Conservation (phyloP, 2,888 invertebrate species). For the Epirrhoe alternata region DNA sequence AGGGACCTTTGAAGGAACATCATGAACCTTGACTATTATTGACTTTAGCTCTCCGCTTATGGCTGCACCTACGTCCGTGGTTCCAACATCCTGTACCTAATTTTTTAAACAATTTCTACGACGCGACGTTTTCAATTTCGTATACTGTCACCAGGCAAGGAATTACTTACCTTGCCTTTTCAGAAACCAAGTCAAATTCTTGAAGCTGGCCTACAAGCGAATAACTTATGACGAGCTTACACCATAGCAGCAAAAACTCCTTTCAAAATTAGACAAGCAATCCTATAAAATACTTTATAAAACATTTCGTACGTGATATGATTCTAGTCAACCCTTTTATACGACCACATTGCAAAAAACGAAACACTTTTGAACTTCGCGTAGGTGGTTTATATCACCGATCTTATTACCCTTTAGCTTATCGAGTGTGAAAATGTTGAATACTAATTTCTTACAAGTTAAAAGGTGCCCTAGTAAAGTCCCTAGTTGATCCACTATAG, state of each 20-base stretch:
- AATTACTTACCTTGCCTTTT: too few relatives aligned
- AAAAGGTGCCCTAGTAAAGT: not conserved
- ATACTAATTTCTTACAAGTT: not conserved
- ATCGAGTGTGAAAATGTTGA: slow-evolving; percentile 34
- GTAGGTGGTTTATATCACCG: slow-evolving; percentile 12
- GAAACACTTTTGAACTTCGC: not conserved
- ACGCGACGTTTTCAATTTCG: too few relatives aligned
- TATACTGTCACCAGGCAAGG: too few relatives aligned
- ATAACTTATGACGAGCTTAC: not conserved
- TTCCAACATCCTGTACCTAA: too few relatives aligned
- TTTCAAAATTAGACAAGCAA: slow-evolving; percentile 1
- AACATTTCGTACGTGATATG: not conserved
- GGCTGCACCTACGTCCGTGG: too few relatives aligned
- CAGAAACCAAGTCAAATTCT: too few relatives aligned
- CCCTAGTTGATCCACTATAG: not conserved
- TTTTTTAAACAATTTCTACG: too few relatives aligned
- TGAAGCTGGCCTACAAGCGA: too few relatives aligned
- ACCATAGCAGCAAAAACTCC: not conserved
- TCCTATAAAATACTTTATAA: slow-evolving; percentile 1
- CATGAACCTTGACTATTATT: not conserved
- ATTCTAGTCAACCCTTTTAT: not conserved
- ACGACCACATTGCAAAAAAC: slow-evolving; percentile 5
- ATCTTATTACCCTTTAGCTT: slow-evolving; percentile 34
- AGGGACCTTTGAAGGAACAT: slow-evolving; percentile 13
- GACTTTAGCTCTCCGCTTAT: not conserved